Conservation (phyloP, 2,797 vertebrate species). For the Sarcophilus harrisii region DNA sequence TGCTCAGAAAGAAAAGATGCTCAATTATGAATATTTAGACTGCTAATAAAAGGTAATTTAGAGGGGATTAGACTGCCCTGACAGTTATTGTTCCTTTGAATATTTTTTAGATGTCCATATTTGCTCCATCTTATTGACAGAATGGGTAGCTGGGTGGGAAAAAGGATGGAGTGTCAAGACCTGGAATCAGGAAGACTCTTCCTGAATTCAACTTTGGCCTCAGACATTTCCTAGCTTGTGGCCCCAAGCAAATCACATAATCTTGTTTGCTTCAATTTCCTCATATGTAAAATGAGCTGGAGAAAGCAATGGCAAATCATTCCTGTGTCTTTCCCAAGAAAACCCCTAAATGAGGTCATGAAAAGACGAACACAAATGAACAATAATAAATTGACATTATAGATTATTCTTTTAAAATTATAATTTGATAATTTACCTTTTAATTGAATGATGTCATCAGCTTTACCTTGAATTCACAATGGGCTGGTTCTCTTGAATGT, state of each 20-base stretch:
- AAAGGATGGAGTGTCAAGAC: not conserved
- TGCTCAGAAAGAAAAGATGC: not conserved
- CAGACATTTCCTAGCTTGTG: not conserved
- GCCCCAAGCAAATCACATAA: not conserved
- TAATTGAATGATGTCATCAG: not conserved
- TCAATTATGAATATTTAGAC: not conserved
- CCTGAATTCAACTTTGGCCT: not conserved
- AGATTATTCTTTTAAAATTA: not conserved
- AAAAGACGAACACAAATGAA: not conserved
- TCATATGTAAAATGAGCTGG: not conserved
- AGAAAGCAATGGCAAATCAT: not conserved
- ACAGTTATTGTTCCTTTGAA: not conserved
- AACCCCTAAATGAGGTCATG: not conserved
- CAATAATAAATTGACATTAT: not conserved
- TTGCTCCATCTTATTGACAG: not conserved
- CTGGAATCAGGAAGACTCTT: not conserved
- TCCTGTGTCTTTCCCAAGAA: not conserved
- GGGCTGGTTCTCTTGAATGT: not conserved
- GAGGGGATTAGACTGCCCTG: not conserved
- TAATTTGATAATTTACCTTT: not conserved
- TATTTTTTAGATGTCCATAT: not conserved
- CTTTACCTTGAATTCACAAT: not conserved
- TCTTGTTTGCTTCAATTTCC: not conserved
- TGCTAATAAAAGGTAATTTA: not conserved
- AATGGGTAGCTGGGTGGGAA: not conserved